Evolutionary conservation across 2,113 vertebrate genomes (phyloP), one percentile per base, ranked within the genome.

Genomic region (Osmerus mordax): DNA sequence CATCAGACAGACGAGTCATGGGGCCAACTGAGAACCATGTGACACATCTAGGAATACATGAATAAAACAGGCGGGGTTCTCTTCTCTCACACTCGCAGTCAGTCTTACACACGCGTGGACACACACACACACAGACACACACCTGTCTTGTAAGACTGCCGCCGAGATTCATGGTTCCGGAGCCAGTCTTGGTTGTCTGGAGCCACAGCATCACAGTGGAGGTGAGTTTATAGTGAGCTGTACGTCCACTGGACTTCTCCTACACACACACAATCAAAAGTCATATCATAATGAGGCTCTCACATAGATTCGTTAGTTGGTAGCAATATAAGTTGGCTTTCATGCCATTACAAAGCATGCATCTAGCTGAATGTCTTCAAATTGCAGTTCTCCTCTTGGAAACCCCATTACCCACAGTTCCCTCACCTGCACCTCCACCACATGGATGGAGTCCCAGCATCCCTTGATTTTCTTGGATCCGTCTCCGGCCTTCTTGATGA

Each of bases 391-490:
- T n/a, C 18, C 11, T 65, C 61, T 16, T 4, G 19, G 9, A 5
- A 29, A 16, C 29, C 5, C 47, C 3, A 21, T 41, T 55, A 12
- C 21, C 11, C 14, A 61, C n/a, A 61, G 18, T 9, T 13, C 15
- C 25, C 77, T 81, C 90, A 99, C 97, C 97, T 99, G 97, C 88
- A 99, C 97, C 90, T 99, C 97, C 84, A 99, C 97, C 92, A 99
- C 97, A 11, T 99, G 97, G 91, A 99, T 99, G 83, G 97, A 99
- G 89, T 99, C 97, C 97, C 97, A 99, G 91, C 97, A 99, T 73
- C 97, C 97, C 83, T 99, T 99, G 89, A 99, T 99, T 91, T 99
- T 99, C 93, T 99, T 99, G 84, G 96, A 99, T 87, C 97, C 97
- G 1, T 99, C 97, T 32, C 97, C 97, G 25, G 97, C 97, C 87